Percentiles rank a stretch among this genome's conserved stretches.
These are phyloP conservation scores for Clostera curtula DNA, from an alignment of 2,888 invertebrate genomes.

Conservation along the genomic window DNA sequence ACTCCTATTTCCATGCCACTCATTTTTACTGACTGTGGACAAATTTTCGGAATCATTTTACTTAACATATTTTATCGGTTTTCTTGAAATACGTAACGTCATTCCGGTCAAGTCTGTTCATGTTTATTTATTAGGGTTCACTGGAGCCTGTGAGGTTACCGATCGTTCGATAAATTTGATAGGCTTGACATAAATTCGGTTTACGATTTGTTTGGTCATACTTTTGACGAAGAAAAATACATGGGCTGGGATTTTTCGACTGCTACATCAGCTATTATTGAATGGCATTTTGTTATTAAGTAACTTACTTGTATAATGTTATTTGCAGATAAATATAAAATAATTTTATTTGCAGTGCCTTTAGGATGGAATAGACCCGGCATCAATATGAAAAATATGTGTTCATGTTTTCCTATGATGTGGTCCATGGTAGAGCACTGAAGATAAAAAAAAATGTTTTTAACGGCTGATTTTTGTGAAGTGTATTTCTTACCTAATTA, in stretches of 20 bases:
- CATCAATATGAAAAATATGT: too few species aligned
- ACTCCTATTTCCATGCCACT: conserved; percentile 26
- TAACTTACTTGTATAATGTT: conserved; percentile 1
- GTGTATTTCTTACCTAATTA: too few species aligned
- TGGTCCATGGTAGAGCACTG: too few species aligned
- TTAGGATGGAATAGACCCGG: too few species aligned
- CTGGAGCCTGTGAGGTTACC: conserved; percentile 18
- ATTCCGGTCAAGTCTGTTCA: conserved; percentile 38
- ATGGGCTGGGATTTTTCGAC: neutral
- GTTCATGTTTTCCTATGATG: too few species aligned
- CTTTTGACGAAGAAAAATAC: conserved; percentile 3
- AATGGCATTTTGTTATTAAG: neutral
- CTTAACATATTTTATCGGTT: conserved; percentile 37
- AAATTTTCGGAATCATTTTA: conserved; percentile 20
- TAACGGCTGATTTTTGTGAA: too few species aligned
- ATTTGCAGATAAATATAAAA: conserved; percentile 17
- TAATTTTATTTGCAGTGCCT: too few species aligned
- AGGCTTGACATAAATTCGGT: conserved; percentile 24
- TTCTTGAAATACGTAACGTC: conserved; percentile 21
- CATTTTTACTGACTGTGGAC: conserved; percentile 14
- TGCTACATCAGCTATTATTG: neutral
- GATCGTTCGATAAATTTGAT: conserved; percentile 16
- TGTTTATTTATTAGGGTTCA: conserved; percentile 56
- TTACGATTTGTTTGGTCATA: conserved; percentile 19
- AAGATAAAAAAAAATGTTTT: too few species aligned